These are phyloP conservation scores for Lanistes nyassanus DNA, from an alignment of 1,140 invertebrate genomes.

Conservation along the genomic window DNA sequence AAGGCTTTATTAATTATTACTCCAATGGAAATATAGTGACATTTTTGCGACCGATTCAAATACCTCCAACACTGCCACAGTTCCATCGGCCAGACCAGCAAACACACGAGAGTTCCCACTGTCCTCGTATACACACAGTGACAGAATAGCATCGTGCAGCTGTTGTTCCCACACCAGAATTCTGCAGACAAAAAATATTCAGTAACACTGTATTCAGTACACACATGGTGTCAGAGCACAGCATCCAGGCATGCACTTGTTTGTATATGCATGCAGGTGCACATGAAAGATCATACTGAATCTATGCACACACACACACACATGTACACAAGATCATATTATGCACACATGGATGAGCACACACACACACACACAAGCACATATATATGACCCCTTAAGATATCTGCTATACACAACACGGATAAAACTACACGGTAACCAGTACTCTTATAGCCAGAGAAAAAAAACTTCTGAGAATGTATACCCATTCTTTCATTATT, in stretches of 20 bases:
- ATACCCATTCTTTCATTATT: too few relatives aligned
- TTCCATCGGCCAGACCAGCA: conserved; percentile 70
- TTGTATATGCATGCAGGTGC: too few relatives aligned
- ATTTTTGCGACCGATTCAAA: background rate
- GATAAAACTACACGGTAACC: too few relatives aligned
- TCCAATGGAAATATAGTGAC: too few relatives aligned
- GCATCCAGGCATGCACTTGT: too few relatives aligned
- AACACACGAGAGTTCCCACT: conserved; percentile 59
- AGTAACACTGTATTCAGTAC: background rate
- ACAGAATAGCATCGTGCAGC: conserved; percentile 69
- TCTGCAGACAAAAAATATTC: conserved; percentile 49
- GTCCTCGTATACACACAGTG: conserved; percentile 62
- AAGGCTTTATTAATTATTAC: background rate
- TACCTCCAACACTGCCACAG: conserved; percentile 70
- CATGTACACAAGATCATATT: background rate
- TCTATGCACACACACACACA: background rate
- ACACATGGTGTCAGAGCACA: too few relatives aligned
- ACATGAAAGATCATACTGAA: too few relatives aligned
- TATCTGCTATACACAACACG: too few relatives aligned
- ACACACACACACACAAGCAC: background rate
- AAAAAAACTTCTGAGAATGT: too few relatives aligned
- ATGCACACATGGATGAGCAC: too few relatives aligned
- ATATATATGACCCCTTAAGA: too few relatives aligned
- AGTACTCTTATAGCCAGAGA: too few relatives aligned
- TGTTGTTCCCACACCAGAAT: conserved; percentile 67